These are phyloP conservation scores for Isichthys henryi DNA, from an alignment of 2,113 vertebrate species.

Conservation along the genomic window DNA sequence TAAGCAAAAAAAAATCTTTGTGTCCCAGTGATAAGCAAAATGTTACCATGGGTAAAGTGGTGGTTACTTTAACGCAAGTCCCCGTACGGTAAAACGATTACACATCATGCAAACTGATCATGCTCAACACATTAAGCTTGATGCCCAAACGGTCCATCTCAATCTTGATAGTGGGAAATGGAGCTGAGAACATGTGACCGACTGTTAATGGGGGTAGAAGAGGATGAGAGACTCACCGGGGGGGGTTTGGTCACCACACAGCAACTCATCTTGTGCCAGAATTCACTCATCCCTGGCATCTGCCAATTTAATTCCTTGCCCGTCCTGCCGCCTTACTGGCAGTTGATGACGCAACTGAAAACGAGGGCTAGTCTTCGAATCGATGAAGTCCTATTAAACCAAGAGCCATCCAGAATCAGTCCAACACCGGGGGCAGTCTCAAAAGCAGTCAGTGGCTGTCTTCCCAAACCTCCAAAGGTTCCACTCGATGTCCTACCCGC, in stretches of 20 bases:
- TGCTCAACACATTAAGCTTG: background rate
- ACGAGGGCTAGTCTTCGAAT: background rate
- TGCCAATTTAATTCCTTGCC: conserved; percentile 30
- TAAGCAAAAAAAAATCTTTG: background rate
- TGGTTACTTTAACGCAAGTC: background rate
- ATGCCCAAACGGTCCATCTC: background rate
- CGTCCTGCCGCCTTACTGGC: conserved; percentile 50
- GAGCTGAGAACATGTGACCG: background rate
- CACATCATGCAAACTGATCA: background rate
- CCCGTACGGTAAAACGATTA: background rate
- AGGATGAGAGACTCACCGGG: conserved; percentile 64
- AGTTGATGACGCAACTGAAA: conserved; percentile 5
- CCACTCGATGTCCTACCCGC: background rate
- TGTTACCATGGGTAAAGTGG: background rate
- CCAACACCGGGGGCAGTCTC: background rate
- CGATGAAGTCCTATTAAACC: background rate
- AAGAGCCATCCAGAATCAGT: background rate
- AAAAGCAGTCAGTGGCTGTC: background rate
- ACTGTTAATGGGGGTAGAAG: background rate
- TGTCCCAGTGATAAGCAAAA: background rate
- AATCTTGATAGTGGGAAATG: background rate
- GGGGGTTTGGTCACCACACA: conserved; percentile 84
- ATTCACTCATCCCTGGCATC: conserved; percentile 74
- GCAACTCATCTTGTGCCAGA: conserved; percentile 93
- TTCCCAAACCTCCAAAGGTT: background rate